Evolutionary conservation across 2,113 vertebrate species (phyloP).

Genomic region (Gracilinanus agilis): DNA sequence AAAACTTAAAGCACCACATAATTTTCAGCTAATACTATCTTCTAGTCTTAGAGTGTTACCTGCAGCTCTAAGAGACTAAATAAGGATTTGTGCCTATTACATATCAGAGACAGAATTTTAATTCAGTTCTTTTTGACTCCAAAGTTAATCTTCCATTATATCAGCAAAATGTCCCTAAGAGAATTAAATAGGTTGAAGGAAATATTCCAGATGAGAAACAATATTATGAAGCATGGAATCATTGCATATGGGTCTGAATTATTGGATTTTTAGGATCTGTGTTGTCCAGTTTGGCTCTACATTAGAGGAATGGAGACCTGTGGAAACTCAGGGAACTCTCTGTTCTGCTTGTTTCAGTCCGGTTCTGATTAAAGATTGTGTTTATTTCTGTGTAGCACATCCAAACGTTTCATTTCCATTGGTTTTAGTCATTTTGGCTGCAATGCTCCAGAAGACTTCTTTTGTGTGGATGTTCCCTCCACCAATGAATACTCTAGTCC

Average conservation of each 20-base stretch:
- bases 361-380: background rate
- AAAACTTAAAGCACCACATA: background rate
- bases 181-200: background rate
- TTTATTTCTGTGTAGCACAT: background rate
- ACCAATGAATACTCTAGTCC: background rate
- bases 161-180: background rate
- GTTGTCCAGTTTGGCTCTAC: background rate
- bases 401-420: slow-evolving; percentile 7
- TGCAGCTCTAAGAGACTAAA: background rate
- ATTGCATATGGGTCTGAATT: background rate
- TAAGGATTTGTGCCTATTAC: background rate
- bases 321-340: background rate
- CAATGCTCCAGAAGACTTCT: background rate
- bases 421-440: background rate
- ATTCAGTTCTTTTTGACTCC: background rate
- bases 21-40: background rate
- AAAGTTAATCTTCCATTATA: background rate
- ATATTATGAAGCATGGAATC: background rate
- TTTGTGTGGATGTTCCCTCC: background rate
- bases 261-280: slow-evolving; percentile 28
- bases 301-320: background rate
- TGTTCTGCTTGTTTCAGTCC: background rate
- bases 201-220: background rate
- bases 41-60: background rate
- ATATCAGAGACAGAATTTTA: background rate